A percentile compares a stretch with the other conserved stretches of the same genome.
These are phyloP conservation scores for Cynopterus sphinx DNA, from an alignment of 2,797 vertebrate genomes.

Conservation along the genomic window DNA sequence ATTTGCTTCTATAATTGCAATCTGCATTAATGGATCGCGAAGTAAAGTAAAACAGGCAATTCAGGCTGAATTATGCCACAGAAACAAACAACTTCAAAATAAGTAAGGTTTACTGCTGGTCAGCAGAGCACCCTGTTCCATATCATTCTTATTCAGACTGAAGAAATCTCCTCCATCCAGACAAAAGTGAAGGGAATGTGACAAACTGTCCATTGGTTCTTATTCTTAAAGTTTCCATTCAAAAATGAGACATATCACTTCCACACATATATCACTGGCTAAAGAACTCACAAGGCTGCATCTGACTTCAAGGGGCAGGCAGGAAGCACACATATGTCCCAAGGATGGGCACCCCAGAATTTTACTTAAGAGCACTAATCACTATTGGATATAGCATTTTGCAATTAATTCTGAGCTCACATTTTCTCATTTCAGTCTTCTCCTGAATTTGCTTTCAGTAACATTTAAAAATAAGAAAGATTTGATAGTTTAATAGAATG, in stretches of 20 bases:
- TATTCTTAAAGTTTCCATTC: neutral
- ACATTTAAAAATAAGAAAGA: conserved; percentile 1
- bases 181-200: neutral
- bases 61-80: neutral
- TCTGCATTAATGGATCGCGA: neutral
- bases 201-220: neutral
- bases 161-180: neutral
- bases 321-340: neutral
- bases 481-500: neutral
- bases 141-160: neutral
- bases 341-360: neutral
- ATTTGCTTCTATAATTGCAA: neutral
- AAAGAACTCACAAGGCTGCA: neutral
- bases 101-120: neutral
- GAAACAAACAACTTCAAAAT: neutral
- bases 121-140: neutral
- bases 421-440: neutral
- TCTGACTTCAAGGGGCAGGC: neutral
- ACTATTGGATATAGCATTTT: neutral
- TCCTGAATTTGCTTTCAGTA: neutral
- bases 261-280: neutral
- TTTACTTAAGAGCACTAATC: neutral
- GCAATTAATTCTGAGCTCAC: neutral
- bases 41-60: neutral
- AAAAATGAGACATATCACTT: neutral